Evolutionary conservation across 2,888 invertebrate genomes (phyloP), one percentile per base, ranked within the genome.

Genomic region (Plagodis dolabraria): DNA sequence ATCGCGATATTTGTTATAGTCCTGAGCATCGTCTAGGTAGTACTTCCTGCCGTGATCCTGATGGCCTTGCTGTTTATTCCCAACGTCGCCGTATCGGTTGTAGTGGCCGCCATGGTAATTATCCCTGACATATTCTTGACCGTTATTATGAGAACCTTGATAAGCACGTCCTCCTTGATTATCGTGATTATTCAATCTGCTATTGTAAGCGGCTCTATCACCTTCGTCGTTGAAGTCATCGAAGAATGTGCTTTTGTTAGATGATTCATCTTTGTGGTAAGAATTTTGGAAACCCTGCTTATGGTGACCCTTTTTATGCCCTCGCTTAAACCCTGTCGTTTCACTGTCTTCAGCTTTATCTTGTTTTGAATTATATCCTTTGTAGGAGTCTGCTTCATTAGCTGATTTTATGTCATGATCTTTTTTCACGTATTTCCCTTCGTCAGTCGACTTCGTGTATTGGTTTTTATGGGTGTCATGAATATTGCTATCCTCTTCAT

Each of bases 261-360:
- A 95, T 9, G 94, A 94, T 75, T 96, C 95, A 68, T 96, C 95
- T 79, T 95, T 96, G 71, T 95, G 94, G 71, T 96, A 96, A 10
- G 94, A 94, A 72, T 95, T 95, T 69, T 94, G 94, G 76, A 95
- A 96, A 12, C 96, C 96, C 66, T 95, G 94, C 57, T 95, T 95
- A 69, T 95, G 95, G 67, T 95, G 95, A 5, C 95, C 95, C 76
- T 95, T 95, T 72, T 95, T 95, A 66, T 95, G 94, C 0, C 90
- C 93, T 56, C 88, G 85, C 67, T 93, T 93, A 53, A 71, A 89
- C 9, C 92, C 90, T 10, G 79, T 79, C 0, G 90, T 82, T 56
- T 86, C 80, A 57, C 83, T 89, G 48, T 91, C 91, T 67, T 93
- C 92, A 0, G 80, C 82, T 74, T 93, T 90, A 58, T 93, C 92